Evolutionary conservation across 2,888 invertebrate genomes (phyloP).

Genomic region (Ceraclea dissimilis): DNA sequence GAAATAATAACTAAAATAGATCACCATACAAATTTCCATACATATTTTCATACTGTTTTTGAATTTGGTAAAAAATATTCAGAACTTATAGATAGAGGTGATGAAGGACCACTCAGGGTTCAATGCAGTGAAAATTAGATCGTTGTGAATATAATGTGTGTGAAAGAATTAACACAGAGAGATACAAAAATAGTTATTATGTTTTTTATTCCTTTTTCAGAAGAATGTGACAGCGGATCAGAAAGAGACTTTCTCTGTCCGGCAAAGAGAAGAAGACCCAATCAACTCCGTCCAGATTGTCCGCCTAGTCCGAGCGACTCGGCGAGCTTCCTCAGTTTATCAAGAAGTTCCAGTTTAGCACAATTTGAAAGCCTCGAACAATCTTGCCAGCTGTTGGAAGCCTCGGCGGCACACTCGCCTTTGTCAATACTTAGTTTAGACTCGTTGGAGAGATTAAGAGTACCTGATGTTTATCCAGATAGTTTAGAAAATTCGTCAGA

Average conservation of each 20-base stretch:
- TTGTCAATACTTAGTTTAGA: constrained; percentile 47
- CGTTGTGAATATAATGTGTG: no score
- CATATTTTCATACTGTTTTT: no score
- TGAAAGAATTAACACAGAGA: no score
- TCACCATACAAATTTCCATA: no score
- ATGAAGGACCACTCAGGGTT: no score
- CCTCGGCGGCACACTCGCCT: constrained; percentile 38
- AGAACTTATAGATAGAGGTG: no score
- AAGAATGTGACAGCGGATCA: constrained; percentile 57
- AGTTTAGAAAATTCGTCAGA: constrained; percentile 37
- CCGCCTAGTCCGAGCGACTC: constrained; percentile 34
- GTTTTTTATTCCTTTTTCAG: constrained; percentile 27
- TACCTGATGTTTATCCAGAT: constrained; percentile 39
- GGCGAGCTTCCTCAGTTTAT: constrained; percentile 50
- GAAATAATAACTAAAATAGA: no score
- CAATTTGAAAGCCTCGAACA: constrained; percentile 79
- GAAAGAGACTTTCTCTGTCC: constrained; percentile 71
- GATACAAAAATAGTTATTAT: no score
- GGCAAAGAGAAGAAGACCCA: constrained; percentile 63
- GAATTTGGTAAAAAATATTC: no score
- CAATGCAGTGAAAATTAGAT: no score
- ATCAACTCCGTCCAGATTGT: constrained; percentile 36
- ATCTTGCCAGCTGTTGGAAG: constrained; percentile 40
- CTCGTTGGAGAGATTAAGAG: constrained; percentile 38
- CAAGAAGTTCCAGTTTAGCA: constrained; percentile 72